Evolutionary conservation across 64 coral and sea anemone species (phyloP), one percentile per base, ranked within the genome.

Genomic region (Pocillopora verrucosa): DNA sequence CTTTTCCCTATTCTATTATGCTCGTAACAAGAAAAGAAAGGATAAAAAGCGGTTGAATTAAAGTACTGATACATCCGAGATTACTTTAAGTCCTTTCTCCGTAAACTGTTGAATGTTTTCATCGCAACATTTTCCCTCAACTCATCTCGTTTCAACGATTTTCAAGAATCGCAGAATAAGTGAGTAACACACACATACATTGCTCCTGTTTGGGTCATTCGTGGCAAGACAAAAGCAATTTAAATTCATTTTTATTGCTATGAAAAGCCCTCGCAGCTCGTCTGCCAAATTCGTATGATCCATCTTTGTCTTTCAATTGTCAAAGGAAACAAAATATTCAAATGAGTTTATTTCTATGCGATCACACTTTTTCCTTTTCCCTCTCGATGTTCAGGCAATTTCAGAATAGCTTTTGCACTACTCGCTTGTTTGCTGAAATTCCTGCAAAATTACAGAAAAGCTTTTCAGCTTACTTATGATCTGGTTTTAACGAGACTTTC

Each of bases 321-420:
- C 37, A 85, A 85, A 65, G 9, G 22, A 51, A 72, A 72, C 16
- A 85, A 85, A 72, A 72, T 72, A 72, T 85, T 85, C 64, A 70
- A 85, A 70, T 26, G 80, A 67, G 59, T 65, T 16, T 67, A 41
- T 30, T 22, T 20, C 35, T 13, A 16, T 67, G 37, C 63, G 26
- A 19, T 34, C 34, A 45, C 34, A 34, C 60, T 83, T 83, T 83
- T 63, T 36, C 16, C 22, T 19, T 84, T 84, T 62, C 22, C 45
- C 59, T 38, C 6, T 45, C 16, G 9, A 16, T 16, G 10, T 60
- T 16, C 41, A 11, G 75, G 16, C 5, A 41, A 58, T 77, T n/a
- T 77, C n/a, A 51, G 38, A 77, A 20, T 38, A 4, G 24, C 13
- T 36, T 62, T 81, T 62, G 60, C 26, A 63, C 34, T 36, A 81